These are phyloP conservation scores for Rhipidura dahli DNA, from an alignment of 2,113 vertebrate genomes.

Conservation along the genomic window DNA sequence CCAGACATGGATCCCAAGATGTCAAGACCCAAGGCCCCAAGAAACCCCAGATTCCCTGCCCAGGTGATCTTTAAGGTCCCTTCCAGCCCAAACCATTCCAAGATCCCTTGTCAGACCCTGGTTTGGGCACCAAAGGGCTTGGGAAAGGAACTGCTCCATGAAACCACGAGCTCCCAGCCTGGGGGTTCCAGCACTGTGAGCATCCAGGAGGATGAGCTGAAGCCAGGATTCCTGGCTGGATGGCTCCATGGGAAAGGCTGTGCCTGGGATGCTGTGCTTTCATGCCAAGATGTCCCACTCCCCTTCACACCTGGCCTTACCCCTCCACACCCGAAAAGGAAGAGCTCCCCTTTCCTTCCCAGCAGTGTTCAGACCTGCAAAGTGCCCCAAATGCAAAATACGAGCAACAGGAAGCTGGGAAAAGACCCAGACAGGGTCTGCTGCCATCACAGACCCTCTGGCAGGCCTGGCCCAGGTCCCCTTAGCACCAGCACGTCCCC, in stretches of 20 bases:
- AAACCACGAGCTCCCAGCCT: not conserved
- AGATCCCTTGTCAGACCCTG: not conserved
- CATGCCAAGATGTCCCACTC: not conserved
- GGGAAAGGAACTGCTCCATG: not conserved
- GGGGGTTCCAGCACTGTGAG: not conserved
- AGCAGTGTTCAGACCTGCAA: not conserved
- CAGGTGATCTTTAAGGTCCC: not conserved
- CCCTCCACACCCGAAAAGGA: not conserved
- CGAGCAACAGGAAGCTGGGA: not conserved
- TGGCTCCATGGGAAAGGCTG: not conserved
- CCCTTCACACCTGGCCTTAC: accelerated
- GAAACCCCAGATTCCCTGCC: not conserved
- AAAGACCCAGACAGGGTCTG: not conserved
- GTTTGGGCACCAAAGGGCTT: not conserved
- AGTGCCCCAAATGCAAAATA: not conserved
- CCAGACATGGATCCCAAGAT: not conserved
- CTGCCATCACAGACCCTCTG: not conserved
- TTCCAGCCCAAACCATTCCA: not conserved
- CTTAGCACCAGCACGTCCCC: accelerated
- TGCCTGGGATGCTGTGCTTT: not conserved
- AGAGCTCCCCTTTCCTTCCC: not conserved
- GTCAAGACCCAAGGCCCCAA: too few relatives aligned
- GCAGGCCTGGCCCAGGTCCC: not conserved
- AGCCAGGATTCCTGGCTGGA: not conserved
- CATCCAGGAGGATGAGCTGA: not conserved